A percentile compares a stretch with the other conserved stretches of the same genome.
phyloP scores from a whole-genome alignment of 2,888 invertebrate genomes.

The Sturmia bella region DNA sequence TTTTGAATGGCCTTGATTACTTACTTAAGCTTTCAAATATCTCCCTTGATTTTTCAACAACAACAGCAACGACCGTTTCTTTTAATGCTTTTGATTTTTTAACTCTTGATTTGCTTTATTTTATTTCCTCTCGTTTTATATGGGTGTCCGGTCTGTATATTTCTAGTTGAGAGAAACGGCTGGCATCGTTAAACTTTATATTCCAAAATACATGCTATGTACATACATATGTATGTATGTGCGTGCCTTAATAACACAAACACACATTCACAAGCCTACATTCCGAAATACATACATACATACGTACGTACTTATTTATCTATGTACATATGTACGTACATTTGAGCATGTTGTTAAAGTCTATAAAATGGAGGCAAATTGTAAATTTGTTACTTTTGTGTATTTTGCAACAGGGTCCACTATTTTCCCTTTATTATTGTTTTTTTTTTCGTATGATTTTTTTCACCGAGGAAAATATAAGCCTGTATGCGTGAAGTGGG shows the following conservation, averaged over 20 bases:
- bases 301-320: no score
- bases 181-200: conserved; percentile 50
- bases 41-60: conserved; percentile 41
- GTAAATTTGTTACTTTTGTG: conserved; percentile 30
- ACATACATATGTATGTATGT: no score
- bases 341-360: background rate
- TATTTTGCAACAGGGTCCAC: conserved; percentile 45
- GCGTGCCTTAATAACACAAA: no score
- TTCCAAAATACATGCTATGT: conserved; percentile 13
- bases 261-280: conserved; percentile 22
- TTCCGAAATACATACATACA: conserved; percentile 8
- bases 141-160: conserved; percentile 33
- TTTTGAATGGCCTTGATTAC: conserved; percentile 63
- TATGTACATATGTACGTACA: no score
- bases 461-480: conserved; percentile 20
- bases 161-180: conserved; percentile 35
- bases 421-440: conserved; percentile 10
- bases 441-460: background rate
- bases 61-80: conserved; percentile 5
- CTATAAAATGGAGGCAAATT: conserved; percentile 66
- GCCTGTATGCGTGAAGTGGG: conserved; percentile 42
- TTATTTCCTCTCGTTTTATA: conserved; percentile 17
- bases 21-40: conserved; percentile 32
- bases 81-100: background rate
- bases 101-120: conserved; percentile 4